Evolutionary conservation across 1,140 invertebrate genomes (phyloP), one percentile per base, ranked within the genome.

Genomic region (Aphelinus certus): DNA sequence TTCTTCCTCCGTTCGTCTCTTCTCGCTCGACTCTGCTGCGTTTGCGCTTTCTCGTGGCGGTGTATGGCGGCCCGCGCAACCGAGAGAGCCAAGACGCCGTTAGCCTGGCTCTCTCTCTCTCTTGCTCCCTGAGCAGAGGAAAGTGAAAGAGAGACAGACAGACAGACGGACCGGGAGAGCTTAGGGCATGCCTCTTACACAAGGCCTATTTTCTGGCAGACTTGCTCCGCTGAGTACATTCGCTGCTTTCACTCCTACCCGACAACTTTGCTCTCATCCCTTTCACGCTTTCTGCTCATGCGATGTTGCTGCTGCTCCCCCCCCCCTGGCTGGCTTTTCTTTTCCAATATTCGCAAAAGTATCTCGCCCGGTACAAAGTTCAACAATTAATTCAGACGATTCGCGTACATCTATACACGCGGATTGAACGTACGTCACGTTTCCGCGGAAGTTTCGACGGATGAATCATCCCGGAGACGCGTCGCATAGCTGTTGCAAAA

Each of bases 1-100:
- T 26, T 26, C 26, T 26, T 26, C 82, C 82, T 84, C 81, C 83
- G 71, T 80, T 3, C 79, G 80, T 81, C 80, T 79, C 77, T 79
- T 82, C 78, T 80, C 43, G 45, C 45, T 42, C 26, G 26, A 26
- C 26, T 26, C 26, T 26, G 26, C 26, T 26, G 26, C 26, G 26
- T 26, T 26, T 26, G 26, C 26, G 26, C 26, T 26, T 26, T 26
- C 26, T 26, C 26, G 26, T 26, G 26, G 26, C 26, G 26, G 26
- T 26, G 26, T 26, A 26, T 26, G 26, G 26, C 26, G 26, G 26
- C 26, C 26, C 26, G 26, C 26, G 26, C 26, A 26, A 26, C 26
- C 26, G 26, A 26, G 26, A 26, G 26, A 26, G 26, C 26, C 26
- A 26, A 26, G 26, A 26, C 26, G 26, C 26, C 26, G 26, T 26